Evolutionary conservation across 2,888 invertebrate species (phyloP), one percentile per base, ranked within the genome.

Genomic region (Dexiosoma caninum): DNA sequence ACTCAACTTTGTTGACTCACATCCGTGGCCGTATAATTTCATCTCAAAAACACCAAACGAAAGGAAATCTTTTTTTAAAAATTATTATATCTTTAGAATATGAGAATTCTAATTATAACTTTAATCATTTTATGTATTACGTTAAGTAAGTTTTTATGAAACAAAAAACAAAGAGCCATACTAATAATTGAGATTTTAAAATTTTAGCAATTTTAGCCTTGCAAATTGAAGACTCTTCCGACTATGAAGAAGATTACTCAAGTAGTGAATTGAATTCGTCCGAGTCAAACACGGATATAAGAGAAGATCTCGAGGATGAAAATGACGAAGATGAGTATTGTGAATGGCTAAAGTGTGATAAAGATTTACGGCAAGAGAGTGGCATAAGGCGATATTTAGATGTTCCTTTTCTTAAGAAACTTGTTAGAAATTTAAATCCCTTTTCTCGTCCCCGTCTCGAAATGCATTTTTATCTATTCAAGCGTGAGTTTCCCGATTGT

Each of bases 401-500:
- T 60, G 5, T 86, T 2, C 69, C 84, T 1, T 87, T 88, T 37
- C 51, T 88, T 0, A 85, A 83, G 75, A 88, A 87, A 67, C 83
- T 88, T 46, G 85, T 85, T 2, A 82, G 81, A 16, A 87, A 88
- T 70, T 78, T 88, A 51, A 86, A 85, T 77, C 87, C 88, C 0
- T 87, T 86, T 19, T 69, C 78, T 3, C 81, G 75, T 14, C 62
- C 83, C 1, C 75, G 83, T 6, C 71, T 85, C 30, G 84, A 83
- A 64, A 88, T 88, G 88, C 84, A 84, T 51, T 88, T 88, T 75
- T 88, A 86, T 62, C 49, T 88, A 14, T 88, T 88, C 66, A 84
- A 84, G 46, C 80, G 84, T 9, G 84, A 85, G 9, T 86, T 86
- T 59, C 84, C 86, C 21, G 84, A 85, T n/a, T 86, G 86, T 64